Evolutionary conservation across 2,888 invertebrate species (phyloP).

Genomic region (Latrodectus elegans): DNA sequence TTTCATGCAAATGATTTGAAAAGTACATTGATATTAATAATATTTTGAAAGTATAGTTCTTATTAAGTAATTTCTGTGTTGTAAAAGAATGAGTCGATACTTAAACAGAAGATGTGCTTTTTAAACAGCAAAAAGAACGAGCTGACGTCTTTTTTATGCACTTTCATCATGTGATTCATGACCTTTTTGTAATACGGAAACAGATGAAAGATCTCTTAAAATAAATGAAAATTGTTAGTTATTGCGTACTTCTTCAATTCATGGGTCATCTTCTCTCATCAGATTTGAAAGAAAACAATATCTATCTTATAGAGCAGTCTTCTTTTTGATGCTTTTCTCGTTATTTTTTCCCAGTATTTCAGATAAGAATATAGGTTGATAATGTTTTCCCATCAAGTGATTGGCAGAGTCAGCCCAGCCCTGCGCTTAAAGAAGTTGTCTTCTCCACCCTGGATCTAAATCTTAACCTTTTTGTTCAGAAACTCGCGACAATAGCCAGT

Average conservation of each 20-base stretch:
- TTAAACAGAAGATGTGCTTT: too few species aligned
- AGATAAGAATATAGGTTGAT: constrained; percentile 42
- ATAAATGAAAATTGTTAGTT: constrained; percentile 56
- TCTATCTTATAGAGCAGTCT: not conserved
- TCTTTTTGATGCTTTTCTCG: not conserved
- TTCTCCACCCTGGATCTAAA: constrained; percentile 45
- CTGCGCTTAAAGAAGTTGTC: constrained; percentile 52
- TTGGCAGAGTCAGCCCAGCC: constrained; percentile 55
- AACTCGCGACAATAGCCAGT: constrained; percentile 2
- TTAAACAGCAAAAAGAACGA: too few species aligned
- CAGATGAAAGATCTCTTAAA: constrained; percentile 9
- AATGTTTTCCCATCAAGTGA: constrained; percentile 36
- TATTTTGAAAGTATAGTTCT: too few species aligned
- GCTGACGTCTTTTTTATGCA: too few species aligned
- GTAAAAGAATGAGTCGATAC: too few species aligned
- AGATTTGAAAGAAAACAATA: not conserved
- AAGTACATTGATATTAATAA: too few species aligned
- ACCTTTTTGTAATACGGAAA: too few species aligned
- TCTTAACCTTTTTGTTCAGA: constrained; percentile 18
- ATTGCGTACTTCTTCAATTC: not conserved
- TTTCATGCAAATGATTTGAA: too few species aligned
- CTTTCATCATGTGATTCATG: too few species aligned
- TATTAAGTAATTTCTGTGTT: too few species aligned
- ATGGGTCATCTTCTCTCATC: not conserved
- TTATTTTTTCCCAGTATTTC: constrained; percentile 17